Evolutionary conservation across 2,888 invertebrate species (phyloP).

Genomic region (Drosophila ustulata): DNA sequence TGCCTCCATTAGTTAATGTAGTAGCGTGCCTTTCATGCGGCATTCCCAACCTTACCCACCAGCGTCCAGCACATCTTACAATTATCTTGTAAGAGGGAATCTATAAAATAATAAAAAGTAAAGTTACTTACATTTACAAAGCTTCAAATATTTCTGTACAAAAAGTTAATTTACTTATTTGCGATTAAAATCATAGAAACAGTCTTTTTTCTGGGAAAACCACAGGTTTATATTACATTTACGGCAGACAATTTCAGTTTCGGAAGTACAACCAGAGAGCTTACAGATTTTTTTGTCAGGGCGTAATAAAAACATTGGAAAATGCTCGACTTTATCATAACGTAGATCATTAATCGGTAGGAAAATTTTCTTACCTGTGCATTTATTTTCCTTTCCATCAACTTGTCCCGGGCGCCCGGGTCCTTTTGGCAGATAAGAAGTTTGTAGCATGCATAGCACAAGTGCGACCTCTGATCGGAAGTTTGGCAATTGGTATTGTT

Average conservation of each 20-base stretch:
- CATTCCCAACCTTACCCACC: too few relatives aligned
- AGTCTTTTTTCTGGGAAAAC: slow-evolving; percentile 10
- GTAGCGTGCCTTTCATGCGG: too few relatives aligned
- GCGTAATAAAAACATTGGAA: too few relatives aligned
- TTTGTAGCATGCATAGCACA: slow-evolving; percentile 15
- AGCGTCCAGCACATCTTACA: too few relatives aligned
- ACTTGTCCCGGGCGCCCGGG: slow-evolving; percentile 4
- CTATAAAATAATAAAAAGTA: too few relatives aligned
- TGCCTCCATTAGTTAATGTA: too few relatives aligned
- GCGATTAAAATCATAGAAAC: too few relatives aligned
- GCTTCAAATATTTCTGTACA: slow-evolving; percentile 10
- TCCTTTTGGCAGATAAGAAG: slow-evolving; percentile 7
- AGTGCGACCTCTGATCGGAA: slow-evolving; percentile 10
- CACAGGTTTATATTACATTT: slow-evolving; percentile 31
- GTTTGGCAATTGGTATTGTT: slow-evolving; percentile 17
- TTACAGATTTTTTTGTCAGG: slow-evolving; percentile 18
- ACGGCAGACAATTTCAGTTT: slow-evolving; percentile 4
- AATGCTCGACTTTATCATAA: slow-evolving; percentile 18
- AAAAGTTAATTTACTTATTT: slow-evolving; percentile 1
- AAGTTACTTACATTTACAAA: not conserved
- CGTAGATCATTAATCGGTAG: slow-evolving; percentile 3
- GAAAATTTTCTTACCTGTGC: not conserved
- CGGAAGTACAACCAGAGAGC: slow-evolving; percentile 22
- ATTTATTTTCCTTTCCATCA: slow-evolving; percentile 16
- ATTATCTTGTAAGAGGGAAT: too few relatives aligned